Base-by-base conservation (phyloP, 2,888 invertebrate species). In the Julus scanicus region DNA sequence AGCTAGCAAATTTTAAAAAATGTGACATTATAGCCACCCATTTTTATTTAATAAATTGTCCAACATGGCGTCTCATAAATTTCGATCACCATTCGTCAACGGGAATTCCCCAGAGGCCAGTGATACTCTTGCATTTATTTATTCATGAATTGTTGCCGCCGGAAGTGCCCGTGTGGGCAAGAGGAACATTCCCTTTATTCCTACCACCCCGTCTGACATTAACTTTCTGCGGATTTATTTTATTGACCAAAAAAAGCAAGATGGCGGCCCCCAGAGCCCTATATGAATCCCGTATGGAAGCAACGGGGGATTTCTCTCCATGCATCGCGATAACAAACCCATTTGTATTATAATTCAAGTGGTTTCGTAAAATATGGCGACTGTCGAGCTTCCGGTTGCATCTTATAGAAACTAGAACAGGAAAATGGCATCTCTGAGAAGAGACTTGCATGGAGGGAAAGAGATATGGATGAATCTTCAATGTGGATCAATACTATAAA, bases 91-190 rank as follows among this genome's bases (percentile, higher is more conserved):
- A 71, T 71, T 71, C 29, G 71, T 71, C 71, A 71, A 9, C 29
- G 71, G 8, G 2, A 20, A 11, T 71, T 29, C 71, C 71, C 71
- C 29, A 71, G 71, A 20, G 71, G 71, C 29, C 29, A 29, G 71
- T 29, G 29, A 11, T 29, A 29, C 71, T 71, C 9, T 20, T 11
- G 71, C 71, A 71, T 71, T 20, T 71, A 71, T 71, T 71, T 71
- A 71, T 71, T 71, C 71, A 71, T 71, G 71, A 71, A 71, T 71
- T 71, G 71, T 71, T 20, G 29, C 71, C 71, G 29, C 71, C 71
- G 71, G 71, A 71, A 71, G 71, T 71, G 71, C 71, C 71, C 71
- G 71, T 71, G 11, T 71, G 71, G 71, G 71, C 29, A 11, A 71
- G 71, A 71, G 29, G 71, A 20, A 29, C 71, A 71, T 71, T 71